These are phyloP conservation scores for Prunella strophiata DNA, from an alignment of 2,797 vertebrate genomes.

Conservation along the genomic window DNA sequence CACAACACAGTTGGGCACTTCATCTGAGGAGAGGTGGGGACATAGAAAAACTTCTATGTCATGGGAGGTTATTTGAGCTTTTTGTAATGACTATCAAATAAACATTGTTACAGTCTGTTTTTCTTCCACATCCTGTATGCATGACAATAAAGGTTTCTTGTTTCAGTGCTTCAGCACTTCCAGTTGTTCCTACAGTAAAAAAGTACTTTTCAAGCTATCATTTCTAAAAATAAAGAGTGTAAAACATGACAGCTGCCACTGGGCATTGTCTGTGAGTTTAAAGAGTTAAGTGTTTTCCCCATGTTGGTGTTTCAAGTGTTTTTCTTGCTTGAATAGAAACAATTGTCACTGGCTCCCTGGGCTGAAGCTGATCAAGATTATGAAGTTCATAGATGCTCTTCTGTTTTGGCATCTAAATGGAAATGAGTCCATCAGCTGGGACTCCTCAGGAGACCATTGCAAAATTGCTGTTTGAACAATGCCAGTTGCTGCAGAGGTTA, in stretches of 20 bases:
- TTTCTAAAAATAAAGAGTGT: not conserved
- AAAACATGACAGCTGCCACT: not conserved
- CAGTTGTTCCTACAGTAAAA: not conserved
- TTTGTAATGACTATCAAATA: not conserved
- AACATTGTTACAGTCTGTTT: not conserved
- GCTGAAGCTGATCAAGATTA: conserved; percentile 39
- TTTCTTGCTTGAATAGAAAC: conserved; percentile 6
- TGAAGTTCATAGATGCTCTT: conserved; percentile 1
- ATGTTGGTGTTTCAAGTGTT: not conserved
- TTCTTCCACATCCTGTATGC: fast-evolving
- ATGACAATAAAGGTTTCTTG: not conserved
- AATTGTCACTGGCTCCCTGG: not conserved
- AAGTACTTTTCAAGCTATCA: not conserved
- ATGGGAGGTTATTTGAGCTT: not conserved
- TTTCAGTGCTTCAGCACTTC: not conserved
- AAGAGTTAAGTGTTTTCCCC: not conserved
- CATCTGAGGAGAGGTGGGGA: not conserved
- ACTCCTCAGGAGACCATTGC: conserved; percentile 12
- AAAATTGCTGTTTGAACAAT: not conserved
- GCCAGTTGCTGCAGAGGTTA: not conserved
- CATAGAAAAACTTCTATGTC: not conserved
- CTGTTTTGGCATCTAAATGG: conserved; percentile 34
- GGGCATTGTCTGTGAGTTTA: not conserved
- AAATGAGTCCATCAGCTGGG: conserved; percentile 30
- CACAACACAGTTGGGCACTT: not conserved